These are phyloP conservation scores for Pegea sp. DNA, from an alignment of 23 tunicate species.

Conservation along the genomic window DNA sequence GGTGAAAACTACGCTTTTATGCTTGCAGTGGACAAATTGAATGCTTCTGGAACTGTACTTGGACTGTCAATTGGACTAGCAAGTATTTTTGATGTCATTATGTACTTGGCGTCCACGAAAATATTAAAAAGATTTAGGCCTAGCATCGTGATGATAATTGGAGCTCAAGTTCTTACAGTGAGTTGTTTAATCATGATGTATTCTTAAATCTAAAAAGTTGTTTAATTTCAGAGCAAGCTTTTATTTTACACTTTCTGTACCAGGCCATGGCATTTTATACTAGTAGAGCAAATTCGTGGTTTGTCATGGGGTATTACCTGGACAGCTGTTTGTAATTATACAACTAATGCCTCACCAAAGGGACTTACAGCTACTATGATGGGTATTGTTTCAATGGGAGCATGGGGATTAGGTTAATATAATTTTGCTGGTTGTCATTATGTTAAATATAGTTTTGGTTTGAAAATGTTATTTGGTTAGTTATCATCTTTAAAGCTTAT, in stretches of 20 bases:
- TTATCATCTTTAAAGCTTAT: too few relatives aligned
- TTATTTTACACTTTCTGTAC: slow-evolving; percentile 9
- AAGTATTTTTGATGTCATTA: slow-evolving; percentile 12
- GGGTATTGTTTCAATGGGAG: slow-evolving; percentile 13
- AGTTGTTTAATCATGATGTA: background rate
- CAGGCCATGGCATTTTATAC: slow-evolving; percentile 24
- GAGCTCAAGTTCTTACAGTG: background rate
- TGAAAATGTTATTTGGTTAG: too few relatives aligned
- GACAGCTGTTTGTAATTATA: slow-evolving; percentile 15
- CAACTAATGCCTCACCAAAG: slow-evolving; percentile 7
- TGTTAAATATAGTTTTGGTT: too few relatives aligned
- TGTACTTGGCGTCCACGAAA: slow-evolving; percentile 12
- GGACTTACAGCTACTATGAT: slow-evolving; percentile 22
- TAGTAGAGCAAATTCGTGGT: slow-evolving; percentile 12
- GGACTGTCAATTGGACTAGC: slow-evolving; percentile 4
- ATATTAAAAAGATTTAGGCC: slow-evolving; percentile 28
- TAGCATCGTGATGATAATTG: slow-evolving; percentile 4
- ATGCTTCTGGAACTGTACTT: slow-evolving; percentile 15
- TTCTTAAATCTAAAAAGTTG: background rate
- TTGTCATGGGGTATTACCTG: slow-evolving; percentile 21
- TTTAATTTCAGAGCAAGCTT: slow-evolving; percentile 9
- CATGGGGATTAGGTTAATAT: slow-evolving; percentile 23
- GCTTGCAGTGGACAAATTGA: background rate
- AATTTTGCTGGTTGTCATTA: too few relatives aligned
- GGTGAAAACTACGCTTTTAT: background rate